Conservation (phyloP, 1,140 invertebrate species). For the Aphis craccivora region DNA sequence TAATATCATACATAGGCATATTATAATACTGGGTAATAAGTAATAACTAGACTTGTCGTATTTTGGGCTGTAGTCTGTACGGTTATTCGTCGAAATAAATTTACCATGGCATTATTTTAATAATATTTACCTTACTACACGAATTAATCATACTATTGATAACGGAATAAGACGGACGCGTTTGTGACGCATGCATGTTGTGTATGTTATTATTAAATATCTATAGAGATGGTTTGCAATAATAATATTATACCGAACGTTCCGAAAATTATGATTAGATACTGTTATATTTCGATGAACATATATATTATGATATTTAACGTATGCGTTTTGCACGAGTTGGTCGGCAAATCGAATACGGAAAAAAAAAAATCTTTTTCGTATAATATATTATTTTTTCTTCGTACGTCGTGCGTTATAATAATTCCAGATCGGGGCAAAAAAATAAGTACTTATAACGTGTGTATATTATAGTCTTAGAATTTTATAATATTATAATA, state of each 20-base stretch:
- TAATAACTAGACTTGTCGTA: background rate
- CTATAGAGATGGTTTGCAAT: background rate
- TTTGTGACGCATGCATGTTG: background rate
- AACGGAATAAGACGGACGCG: background rate
- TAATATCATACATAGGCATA: no score
- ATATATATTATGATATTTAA: background rate
- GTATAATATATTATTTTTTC: background rate
- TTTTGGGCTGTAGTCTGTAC: background rate
- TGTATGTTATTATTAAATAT: slow-evolving; percentile 8
- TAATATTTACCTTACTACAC: background rate
- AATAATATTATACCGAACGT: background rate
- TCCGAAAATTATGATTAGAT: background rate
- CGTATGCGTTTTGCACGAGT: slow-evolving; percentile 8
- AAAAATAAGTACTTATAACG: background rate
- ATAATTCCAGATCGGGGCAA: background rate
- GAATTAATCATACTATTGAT: background rate
- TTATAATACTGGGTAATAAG: background rate
- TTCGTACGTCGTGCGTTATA: background rate
- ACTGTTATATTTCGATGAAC: background rate
- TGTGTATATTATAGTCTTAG: background rate
- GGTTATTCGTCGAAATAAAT: background rate
- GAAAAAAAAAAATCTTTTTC: background rate
- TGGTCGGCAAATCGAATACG: background rate
- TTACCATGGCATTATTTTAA: background rate
- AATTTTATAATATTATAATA: slow-evolving; percentile 2